phyloP scores from a whole-genome alignment of 2,113 vertebrate genomes.

The Bostrychus sinensis region DNA sequence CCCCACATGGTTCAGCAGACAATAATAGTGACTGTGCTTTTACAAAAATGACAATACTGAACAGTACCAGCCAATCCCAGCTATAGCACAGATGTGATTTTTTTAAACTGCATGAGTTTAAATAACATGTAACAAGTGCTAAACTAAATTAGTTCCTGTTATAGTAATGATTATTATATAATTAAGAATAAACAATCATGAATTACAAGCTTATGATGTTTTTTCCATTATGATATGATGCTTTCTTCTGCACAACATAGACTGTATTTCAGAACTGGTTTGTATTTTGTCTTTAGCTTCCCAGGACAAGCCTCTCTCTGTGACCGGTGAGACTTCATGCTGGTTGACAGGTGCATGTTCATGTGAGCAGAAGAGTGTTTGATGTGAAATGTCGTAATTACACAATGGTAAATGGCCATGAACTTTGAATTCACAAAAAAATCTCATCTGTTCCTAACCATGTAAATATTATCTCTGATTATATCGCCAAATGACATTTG shows the following conservation, averaged over 20 bases:
- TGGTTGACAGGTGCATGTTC: conserved; percentile 36
- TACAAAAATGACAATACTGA: too few species aligned
- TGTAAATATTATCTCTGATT: conserved; percentile 71
- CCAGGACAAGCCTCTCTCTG: neutral
- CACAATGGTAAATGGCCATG: conserved; percentile 75
- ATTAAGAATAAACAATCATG: too few species aligned
- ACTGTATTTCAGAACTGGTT: neutral
- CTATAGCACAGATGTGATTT: too few species aligned
- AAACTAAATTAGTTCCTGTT: too few species aligned
- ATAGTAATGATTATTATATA: too few species aligned
- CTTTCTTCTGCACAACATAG: neutral
- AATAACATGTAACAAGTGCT: too few species aligned
- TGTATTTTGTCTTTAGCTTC: neutral
- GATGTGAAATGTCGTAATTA: conserved; percentile 69
- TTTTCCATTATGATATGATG: neutral
- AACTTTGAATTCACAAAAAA: conserved; percentile 76
- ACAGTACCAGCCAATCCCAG: too few species aligned
- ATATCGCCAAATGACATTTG: conserved; percentile 79
- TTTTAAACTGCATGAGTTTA: too few species aligned
- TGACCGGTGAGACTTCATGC: conserved; percentile 60
- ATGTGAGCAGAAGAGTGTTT: conserved; percentile 55
- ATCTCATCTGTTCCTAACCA: conserved; percentile 64
- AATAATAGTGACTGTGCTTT: too few species aligned
- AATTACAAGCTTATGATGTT: too few species aligned
- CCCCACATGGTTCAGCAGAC: conserved; percentile 44